Conservation (phyloP, 2,797 vertebrate species). For the Kryptolebias ocellatus region DNA sequence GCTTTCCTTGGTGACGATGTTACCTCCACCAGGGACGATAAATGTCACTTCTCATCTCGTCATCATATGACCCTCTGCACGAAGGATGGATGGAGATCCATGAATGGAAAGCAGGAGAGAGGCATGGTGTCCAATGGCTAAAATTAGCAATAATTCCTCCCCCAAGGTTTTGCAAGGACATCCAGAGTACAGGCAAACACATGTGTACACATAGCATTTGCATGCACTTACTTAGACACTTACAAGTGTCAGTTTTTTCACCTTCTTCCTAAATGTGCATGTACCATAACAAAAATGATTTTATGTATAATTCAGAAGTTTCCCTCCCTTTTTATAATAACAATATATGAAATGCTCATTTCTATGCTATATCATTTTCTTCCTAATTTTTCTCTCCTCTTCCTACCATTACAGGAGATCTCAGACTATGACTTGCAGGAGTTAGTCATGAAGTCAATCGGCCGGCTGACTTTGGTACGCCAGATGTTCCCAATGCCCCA, state of each 20-base stretch:
- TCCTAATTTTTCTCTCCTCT: neutral
- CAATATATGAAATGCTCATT: neutral
- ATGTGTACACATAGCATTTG: constrained; percentile 29
- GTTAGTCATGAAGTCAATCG: constrained; percentile 96
- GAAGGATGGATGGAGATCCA: constrained; percentile 68
- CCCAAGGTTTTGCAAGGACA: constrained; percentile 76
- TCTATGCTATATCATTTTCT: constrained; percentile 1
- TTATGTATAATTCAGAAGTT: neutral
- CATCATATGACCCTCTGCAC: constrained; percentile 66
- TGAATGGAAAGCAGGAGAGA: constrained; percentile 41
- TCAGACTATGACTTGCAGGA: constrained; percentile 94
- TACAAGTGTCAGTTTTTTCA: constrained; percentile 2
- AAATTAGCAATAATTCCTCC: constrained; percentile 79
- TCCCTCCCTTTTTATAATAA: neutral
- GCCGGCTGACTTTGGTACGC: constrained; percentile 93
- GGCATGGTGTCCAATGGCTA: constrained; percentile 71
- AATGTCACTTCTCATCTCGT: constrained; percentile 77
- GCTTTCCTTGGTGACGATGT: constrained; percentile 59
- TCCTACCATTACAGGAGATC: constrained; percentile 86
- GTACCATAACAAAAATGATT: constrained; percentile 10
- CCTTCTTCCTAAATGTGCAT: constrained; percentile 17
- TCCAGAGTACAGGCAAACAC: constrained; percentile 35
- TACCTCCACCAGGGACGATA: constrained; percentile 73
- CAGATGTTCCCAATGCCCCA: constrained; percentile 96
- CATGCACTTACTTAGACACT: constrained; percentile 9